Evolutionary conservation across 2,888 invertebrate species (phyloP).

Genomic region (Nemotelus pantherinus): DNA sequence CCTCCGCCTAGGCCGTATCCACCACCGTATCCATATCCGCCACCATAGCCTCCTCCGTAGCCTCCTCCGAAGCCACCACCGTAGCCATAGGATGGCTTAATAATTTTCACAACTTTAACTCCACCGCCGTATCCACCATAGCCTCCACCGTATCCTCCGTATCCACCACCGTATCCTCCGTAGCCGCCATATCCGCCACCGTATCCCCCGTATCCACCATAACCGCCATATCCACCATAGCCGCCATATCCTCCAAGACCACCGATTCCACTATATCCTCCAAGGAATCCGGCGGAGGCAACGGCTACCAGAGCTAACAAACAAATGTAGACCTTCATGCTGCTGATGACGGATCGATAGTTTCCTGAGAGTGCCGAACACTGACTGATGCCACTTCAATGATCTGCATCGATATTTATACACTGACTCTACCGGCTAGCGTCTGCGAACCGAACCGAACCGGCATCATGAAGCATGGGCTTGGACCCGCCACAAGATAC

Average conservation of each 20-base stretch:
- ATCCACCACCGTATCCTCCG: conserved; percentile 51
- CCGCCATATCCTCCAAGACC: conserved; percentile 19
- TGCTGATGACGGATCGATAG: background rate
- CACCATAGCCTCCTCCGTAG: conserved; percentile 37
- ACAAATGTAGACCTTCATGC: conserved; percentile 8
- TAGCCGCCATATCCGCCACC: conserved; percentile 45
- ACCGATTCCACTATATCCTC: conserved; percentile 17
- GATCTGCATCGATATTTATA: no score
- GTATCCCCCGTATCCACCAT: background rate
- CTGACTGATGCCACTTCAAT: no score
- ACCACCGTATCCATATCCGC: conserved; percentile 28
- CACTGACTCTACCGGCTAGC: no score
- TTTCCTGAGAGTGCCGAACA: no score
- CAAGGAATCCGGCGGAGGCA: conserved; percentile 7
- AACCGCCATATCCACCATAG: background rate
- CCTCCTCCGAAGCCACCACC: conserved; percentile 44
- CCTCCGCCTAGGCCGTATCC: conserved; percentile 16
- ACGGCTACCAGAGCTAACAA: conserved; percentile 10
- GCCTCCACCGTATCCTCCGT: conserved; percentile 27
- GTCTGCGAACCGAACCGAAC: background rate
- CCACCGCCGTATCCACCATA: conserved; percentile 47
- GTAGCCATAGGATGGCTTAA: conserved; percentile 37
- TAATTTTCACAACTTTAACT: conserved; percentile 48
- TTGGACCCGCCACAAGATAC: conserved; percentile 5
- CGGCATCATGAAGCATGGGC: background rate